Percentiles rank a stretch among this genome's conserved stretches.
phyloP scores from a whole-genome alignment of 2,113 vertebrate genomes.

The Engraulis encrasicolus region DNA sequence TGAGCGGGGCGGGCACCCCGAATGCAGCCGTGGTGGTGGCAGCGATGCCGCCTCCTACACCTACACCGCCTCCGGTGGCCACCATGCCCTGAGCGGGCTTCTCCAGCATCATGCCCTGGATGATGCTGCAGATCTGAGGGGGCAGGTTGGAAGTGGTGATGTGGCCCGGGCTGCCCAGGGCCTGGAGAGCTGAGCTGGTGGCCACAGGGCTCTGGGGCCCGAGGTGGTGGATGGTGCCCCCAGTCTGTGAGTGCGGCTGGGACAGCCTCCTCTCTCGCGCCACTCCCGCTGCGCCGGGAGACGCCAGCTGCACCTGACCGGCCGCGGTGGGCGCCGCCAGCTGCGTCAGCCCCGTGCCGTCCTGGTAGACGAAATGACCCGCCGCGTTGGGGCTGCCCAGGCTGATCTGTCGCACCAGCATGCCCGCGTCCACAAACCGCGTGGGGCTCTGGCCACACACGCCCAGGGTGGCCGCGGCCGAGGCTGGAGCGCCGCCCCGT shows the following conservation, averaged over 20 bases:
- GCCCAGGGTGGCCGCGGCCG: conserved; percentile 66
- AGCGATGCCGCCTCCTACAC: no score
- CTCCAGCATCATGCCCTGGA: conserved; percentile 86
- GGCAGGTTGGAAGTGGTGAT: conserved; percentile 89
- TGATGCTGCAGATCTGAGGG: conserved; percentile 91
- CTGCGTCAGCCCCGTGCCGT: conserved; percentile 84
- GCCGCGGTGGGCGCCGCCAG: conserved; percentile 79
- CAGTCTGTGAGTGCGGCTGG: conserved; percentile 91
- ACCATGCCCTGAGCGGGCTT: conserved; percentile 79
- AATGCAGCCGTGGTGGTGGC: conserved; percentile 75
- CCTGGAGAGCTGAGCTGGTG: conserved; percentile 73
- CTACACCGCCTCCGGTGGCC: conserved; percentile 77
- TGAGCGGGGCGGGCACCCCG: conserved; percentile 82
- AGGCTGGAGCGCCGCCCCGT: conserved; percentile 74
- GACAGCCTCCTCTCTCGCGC: conserved; percentile 84
- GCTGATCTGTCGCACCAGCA: conserved; percentile 86
- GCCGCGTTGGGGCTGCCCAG: conserved; percentile 80
- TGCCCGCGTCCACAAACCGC: conserved; percentile 83
- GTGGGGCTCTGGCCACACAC: conserved; percentile 88
- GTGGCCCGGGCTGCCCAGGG: conserved; percentile 83
- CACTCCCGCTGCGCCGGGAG: conserved; percentile 71
- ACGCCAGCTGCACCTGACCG: conserved; percentile 80
- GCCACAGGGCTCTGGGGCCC: conserved; percentile 89
- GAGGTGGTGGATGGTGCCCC: conserved; percentile 89
- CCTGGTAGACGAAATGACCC: conserved; percentile 88